Conservation (phyloP, 37 sponge, comb jelly and placozoan species). For the Amphimedon queenslandica region DNA sequence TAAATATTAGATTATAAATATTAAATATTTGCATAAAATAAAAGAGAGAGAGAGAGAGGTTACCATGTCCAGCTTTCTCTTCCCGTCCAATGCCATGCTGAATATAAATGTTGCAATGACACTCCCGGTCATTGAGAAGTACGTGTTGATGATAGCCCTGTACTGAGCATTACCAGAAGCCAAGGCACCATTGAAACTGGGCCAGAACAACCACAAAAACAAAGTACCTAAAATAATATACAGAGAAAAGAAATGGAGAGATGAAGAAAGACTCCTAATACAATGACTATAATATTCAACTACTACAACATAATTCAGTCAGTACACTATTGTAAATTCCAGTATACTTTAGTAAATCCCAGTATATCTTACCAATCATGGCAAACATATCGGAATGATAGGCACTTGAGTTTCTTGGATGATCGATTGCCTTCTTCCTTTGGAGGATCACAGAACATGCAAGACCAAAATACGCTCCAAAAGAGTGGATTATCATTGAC, state of each 20-base stretch:
- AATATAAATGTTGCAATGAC: conserved; percentile 72
- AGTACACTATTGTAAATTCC: background rate
- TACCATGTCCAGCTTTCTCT: conserved; percentile 79
- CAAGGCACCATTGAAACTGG: conserved; percentile 89
- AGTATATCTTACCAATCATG: conserved; percentile 72
- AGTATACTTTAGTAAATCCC: background rate
- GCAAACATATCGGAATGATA: conserved; percentile 90
- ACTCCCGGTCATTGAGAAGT: conserved; percentile 80
- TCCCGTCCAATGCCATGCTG: conserved; percentile 53
- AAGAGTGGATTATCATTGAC: conserved; percentile 90
- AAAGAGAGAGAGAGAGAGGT: too few species aligned
- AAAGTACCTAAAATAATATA: conserved; percentile 59
- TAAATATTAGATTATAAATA: too few species aligned
- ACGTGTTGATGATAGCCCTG: conserved; percentile 90
- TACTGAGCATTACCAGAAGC: conserved; percentile 66
- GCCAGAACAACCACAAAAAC: conserved; percentile 96
- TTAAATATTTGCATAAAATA: too few species aligned
- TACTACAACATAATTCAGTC: background rate
- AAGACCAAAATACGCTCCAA: conserved; percentile 95
- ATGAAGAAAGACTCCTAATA: too few species aligned
- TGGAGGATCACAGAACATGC: conserved; percentile 66
- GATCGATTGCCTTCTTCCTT: conserved; percentile 55
- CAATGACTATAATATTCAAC: too few species aligned
- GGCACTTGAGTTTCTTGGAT: conserved; percentile 41
- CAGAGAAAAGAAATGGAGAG: too few species aligned